Evolutionary conservation across 2,888 invertebrate genomes (phyloP).

Genomic region (Barypeithes pellucidus): DNA sequence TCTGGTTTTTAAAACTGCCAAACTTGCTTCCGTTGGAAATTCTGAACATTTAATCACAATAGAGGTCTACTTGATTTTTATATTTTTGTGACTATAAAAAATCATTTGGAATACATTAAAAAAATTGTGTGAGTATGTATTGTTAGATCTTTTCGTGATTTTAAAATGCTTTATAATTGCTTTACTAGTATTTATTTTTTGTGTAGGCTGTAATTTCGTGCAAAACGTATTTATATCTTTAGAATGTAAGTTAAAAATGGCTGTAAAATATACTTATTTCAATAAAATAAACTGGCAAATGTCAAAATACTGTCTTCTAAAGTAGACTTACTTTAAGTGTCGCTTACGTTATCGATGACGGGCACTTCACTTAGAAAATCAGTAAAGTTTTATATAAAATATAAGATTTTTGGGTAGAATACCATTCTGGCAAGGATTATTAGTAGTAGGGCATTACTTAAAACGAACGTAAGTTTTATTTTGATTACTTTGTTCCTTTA

Average conservation of each 20-base stretch:
- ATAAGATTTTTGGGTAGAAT: no score
- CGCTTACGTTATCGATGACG: not conserved
- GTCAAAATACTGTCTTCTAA: not conserved
- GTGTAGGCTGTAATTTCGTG: slow-evolving; percentile 10
- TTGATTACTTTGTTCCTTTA: not conserved
- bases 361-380: no score
- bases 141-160: not conserved
- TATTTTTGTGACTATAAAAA: no score
- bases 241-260: not conserved
- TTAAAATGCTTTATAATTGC: not conserved
- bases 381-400: no score
- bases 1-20: no score
- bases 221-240: not conserved
- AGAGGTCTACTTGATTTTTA: no score
- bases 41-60: no score
- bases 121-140: not conserved
- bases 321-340: not conserved
- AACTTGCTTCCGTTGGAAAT: no score
- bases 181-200: slow-evolving; percentile 17
- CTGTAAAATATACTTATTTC: slow-evolving; percentile 7
- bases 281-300: not conserved
- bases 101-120: no score
- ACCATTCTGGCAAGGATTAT: no score
- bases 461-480: not conserved
- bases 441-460: not conserved